Evolutionary conservation across 2,888 invertebrate genomes (phyloP).

Genomic region (Muscina levida): DNA sequence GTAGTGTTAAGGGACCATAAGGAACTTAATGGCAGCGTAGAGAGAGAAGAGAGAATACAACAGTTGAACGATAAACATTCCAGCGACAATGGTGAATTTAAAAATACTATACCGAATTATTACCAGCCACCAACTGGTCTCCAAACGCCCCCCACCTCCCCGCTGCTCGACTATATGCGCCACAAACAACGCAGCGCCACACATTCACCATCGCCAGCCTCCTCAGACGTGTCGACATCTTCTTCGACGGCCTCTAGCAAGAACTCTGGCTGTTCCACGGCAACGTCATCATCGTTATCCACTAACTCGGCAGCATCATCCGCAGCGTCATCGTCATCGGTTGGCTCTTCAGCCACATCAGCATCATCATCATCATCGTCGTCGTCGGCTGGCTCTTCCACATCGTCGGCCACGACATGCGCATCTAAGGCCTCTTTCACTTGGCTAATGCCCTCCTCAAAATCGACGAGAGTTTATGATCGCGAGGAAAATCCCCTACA

Average conservation of each 20-base stretch:
- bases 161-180: slow-evolving; percentile 53
- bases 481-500: slow-evolving; percentile 41
- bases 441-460: slow-evolving; percentile 70
- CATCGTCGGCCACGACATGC: slow-evolving; percentile 71
- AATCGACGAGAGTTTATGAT: slow-evolving; percentile 43
- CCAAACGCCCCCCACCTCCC: slow-evolving; percentile 46
- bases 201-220: slow-evolving; percentile 74
- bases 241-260: slow-evolving; percentile 68
- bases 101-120: slow-evolving; percentile 51
- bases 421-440: slow-evolving; percentile 75
- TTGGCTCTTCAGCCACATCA: slow-evolving; percentile 67
- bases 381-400: slow-evolving; percentile 68
- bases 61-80: slow-evolving; percentile 68
- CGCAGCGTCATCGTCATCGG: slow-evolving; percentile 68
- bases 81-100: slow-evolving; percentile 52
- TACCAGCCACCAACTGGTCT: slow-evolving; percentile 30
- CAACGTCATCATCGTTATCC: slow-evolving; percentile 70
- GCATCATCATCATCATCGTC: slow-evolving; percentile 66
- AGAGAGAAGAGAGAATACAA: slow-evolving; percentile 53
- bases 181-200: slow-evolving; percentile 68
- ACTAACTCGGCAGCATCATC: slow-evolving; percentile 69
- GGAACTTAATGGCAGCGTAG: slow-evolving; percentile 40
- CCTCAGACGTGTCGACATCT: slow-evolving; percentile 72
- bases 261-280: slow-evolving; percentile 68
- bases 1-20: slow-evolving; percentile 31